These are phyloP conservation scores for Capromys pilorides DNA, from an alignment of 2,797 vertebrate species.

Conservation along the genomic window DNA sequence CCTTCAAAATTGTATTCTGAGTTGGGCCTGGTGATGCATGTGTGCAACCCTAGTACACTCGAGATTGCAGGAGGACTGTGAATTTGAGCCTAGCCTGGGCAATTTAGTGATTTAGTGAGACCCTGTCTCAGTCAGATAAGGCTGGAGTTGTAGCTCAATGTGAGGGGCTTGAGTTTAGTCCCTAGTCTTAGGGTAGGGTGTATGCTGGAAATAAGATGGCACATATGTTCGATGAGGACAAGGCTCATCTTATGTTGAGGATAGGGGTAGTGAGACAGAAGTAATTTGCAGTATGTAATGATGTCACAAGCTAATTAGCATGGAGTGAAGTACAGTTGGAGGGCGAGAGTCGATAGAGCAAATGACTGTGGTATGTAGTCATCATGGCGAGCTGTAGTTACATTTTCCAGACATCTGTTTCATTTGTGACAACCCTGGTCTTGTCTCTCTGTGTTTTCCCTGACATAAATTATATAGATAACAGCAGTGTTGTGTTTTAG, in stretches of 20 bases:
- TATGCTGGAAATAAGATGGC: neutral
- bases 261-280: neutral
- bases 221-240: neutral
- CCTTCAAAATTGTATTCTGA: neutral
- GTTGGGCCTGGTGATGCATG: neutral
- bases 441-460: neutral
- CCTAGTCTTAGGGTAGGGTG: neutral
- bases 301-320: neutral
- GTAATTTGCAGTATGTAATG: neutral
- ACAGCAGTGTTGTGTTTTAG: neutral
- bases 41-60: neutral
- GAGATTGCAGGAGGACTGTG: neutral
- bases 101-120: neutral
- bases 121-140: neutral
- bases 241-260: neutral
- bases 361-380: neutral
- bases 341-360: too few species aligned
- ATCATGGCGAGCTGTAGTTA: neutral
- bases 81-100: neutral
- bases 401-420: neutral
- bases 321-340: neutral
- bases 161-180: neutral
- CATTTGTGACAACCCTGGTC: neutral
- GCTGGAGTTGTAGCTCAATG: neutral
- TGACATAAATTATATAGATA: neutral